Base-by-base conservation (phyloP, 2,113 vertebrate species). In the Drymodes brunneopygia region DNA sequence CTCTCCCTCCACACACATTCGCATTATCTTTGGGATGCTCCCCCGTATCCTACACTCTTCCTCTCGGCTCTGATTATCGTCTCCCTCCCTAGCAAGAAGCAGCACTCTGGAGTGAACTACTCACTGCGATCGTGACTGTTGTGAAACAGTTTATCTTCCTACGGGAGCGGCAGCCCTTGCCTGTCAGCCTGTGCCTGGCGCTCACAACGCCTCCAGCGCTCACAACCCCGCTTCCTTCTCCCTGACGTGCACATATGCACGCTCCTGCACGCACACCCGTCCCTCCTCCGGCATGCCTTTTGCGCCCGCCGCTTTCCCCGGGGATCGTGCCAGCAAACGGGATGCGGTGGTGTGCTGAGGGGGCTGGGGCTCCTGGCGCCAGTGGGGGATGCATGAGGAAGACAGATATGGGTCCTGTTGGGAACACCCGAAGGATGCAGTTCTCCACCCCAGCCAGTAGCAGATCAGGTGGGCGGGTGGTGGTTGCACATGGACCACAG, bases 161-260 rank as follows among this genome's bases (percentile, higher is more conserved):
- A 45, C 28, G 35, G 89, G 91, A 96, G 89, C 47, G 23, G 87
- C 84, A 93, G 86, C 42, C 40, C 82, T 48, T 4, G 93, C 90
- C 75, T 86, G 93, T 69, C 70, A 91, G 53, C 57, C 72, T 71
- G 73, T 27, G 73, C 88, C 65, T 56, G 67, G 84, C 22, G 45
- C 95, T 86, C 42, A 47, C 44, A 80, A 86, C 81, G 93, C 94
- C 93, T 93, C 85, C 95, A 89, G 81, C 90, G 15, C 91, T 83
- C 66, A 12, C 57, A 86, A 12, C 94, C 72, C 42, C 15, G 86
- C 87, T 81, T 94, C 92, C 91, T 95, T 57, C 60, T 88, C 35
- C 78, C 87, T 95, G 94, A 95, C 94, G 91, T 95, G 89, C n/a
- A 24, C 66, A 36, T 29, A 86, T 82, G 81, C 96, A 94, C 65